Evolutionary conservation across 2,888 invertebrate species (phyloP), one percentile per base, ranked within the genome.

Genomic region (Sarcophaga variegata): DNA sequence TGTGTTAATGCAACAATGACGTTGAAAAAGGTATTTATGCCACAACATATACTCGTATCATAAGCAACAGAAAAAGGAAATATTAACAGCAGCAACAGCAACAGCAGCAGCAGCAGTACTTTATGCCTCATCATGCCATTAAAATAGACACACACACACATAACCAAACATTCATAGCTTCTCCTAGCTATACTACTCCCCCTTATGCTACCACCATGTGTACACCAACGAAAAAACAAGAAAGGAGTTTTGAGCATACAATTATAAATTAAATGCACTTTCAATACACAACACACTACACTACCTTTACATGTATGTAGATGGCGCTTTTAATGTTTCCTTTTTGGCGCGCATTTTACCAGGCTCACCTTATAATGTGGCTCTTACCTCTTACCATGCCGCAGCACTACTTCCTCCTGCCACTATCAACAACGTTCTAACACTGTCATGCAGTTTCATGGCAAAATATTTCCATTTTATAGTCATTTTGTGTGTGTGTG

Each of bases 271-370:
- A 69, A 72, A 76, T 85, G 45, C 54, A 80, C 66, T 74, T 72
- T 72, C 69, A 70, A 60, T 83, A 76, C 66, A 54, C 17, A 54
- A 76, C 66, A 54, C 17, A 54, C 37, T 54, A 54, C 54, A 54
- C 54, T 14, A 14, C 54, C 54, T 14, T 17, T 54, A 54, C 59
- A 74, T 71, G 66, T 88, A 88, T 71, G 66, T 88, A 88, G 88
- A 88, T 88, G 88, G 88, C 86, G 88, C 87, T 88, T 88, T 88
- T 88, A 89, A 87, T 88, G 88, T 88, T 89, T 89, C 89, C 88
- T 89, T 89, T 89, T 89, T 88, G 89, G 89, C 88, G 89, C 89
- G 88, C 88, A 88, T 86, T 88, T 86, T 77, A 72, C 63, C 83
- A 78, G 70, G n/a, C 70, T 82, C 70, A 80, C 66, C 54, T 54